Evolutionary conservation across 2,797 vertebrate genomes (phyloP), one percentile per base, ranked within the genome.

Genomic region (Glyptemys insculpta): DNA sequence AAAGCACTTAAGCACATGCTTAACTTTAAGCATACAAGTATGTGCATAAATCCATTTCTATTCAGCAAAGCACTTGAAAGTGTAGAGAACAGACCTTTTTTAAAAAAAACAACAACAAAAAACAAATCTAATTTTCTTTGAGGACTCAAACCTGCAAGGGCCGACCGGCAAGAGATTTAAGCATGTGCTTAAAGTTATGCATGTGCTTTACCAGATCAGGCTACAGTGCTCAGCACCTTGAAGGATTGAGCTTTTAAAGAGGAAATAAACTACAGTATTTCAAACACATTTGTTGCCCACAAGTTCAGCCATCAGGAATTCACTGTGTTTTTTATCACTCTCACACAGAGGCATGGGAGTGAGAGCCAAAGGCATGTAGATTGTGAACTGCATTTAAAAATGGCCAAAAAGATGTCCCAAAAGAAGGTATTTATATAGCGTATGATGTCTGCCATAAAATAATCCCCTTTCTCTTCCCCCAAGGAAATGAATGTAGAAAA

Each of bases 251-350:
- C 2, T 5, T 50, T 31, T 65, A 27, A 47, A 74, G 79, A 90
- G 81, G 21, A 89, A 88, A 83, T 6, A 47, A 78, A 47, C 44
- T 27, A 50, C 14, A 50, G 50, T 50, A 72, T 72, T 87, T 83
- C 12, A 87, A 94, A 72, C 0, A 5, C 29, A 76, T 21, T 85
- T 4, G 85, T 86, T 27, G 85, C 10, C 53, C 4, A 41, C 37
- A 86, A 92, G 29, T 85, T 86, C 56, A 93, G 41, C 15, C 53
- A 89, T 19, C 10, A 57, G 52, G 7, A 11, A 84, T 0, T 11
- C 29, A 53, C 4, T 89, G 85, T 89, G 41, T 47, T 95, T 88
- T 94, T 86, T 85, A 41, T 83, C 9, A 81, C 5, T 76, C 41
- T 21, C 3, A n/a, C 37, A 44, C 5, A 85, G 57, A n/a, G 37